Conservation (phyloP, 2,797 vertebrate species). For the Emydoidea blandingii region DNA sequence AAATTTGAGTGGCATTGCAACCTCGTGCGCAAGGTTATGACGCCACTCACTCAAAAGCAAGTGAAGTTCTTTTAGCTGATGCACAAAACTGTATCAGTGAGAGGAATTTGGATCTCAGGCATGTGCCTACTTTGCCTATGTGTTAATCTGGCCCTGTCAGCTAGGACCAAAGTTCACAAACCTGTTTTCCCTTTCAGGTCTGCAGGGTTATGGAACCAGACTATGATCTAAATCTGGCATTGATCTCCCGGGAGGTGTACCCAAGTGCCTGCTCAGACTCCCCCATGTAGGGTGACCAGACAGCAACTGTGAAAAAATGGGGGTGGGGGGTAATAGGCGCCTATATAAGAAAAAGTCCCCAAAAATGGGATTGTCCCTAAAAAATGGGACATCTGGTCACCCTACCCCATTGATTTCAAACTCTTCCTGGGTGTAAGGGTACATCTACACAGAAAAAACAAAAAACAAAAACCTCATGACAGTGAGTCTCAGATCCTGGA, state of each 20-base stretch:
- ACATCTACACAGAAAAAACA: background rate
- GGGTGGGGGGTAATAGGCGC: too few relatives aligned
- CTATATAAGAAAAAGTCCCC: too few relatives aligned
- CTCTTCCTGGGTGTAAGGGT: background rate
- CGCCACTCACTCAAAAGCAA: background rate
- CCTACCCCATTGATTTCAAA: conserved; percentile 15
- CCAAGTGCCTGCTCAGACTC: background rate
- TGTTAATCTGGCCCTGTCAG: background rate
- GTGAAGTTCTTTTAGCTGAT: background rate
- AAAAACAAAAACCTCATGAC: background rate
- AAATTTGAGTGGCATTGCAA: too few relatives aligned
- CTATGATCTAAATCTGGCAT: background rate
- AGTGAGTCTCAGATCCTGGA: background rate
- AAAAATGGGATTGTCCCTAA: too few relatives aligned
- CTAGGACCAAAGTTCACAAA: background rate
- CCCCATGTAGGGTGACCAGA: too few relatives aligned
- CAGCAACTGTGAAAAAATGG: too few relatives aligned
- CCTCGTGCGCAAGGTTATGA: background rate
- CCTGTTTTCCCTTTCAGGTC: background rate
- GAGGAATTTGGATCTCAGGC: background rate
- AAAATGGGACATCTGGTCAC: too few relatives aligned
- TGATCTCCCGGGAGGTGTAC: conserved; percentile 1
- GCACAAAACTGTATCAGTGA: background rate
- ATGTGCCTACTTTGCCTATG: background rate
- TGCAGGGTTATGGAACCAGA: background rate